phyloP scores from a whole-genome alignment of 1,140 invertebrate genomes.

The Anadara kagoshimensis region DNA sequence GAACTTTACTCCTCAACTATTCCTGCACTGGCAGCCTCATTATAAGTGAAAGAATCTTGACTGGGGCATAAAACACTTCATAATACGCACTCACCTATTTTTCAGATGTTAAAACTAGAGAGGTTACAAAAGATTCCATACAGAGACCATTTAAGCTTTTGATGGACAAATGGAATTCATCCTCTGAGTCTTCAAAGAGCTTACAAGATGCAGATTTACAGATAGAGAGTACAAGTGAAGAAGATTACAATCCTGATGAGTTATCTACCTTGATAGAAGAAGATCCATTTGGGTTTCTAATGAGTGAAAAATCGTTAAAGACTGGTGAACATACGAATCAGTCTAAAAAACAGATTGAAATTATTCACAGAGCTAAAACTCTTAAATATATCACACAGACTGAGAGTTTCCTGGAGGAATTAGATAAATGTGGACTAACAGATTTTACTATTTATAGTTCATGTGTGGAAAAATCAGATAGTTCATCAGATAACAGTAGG shows the following conservation, averaged over 20 bases:
- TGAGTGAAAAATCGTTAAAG: not conserved
- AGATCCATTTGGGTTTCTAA: not conserved
- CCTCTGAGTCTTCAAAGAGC: not conserved
- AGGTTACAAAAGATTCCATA: slow-evolving; percentile 6
- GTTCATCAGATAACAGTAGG: too few species aligned
- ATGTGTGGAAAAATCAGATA: not conserved
- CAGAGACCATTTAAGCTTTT: not conserved
- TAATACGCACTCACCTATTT: too few species aligned
- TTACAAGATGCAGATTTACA: not conserved
- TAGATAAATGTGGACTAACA: not conserved
- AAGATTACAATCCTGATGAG: slow-evolving; percentile 3
- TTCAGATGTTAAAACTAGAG: not conserved
- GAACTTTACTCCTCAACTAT: too few species aligned
- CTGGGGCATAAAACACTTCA: too few species aligned
- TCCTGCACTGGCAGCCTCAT: too few species aligned
- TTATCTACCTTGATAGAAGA: slow-evolving; percentile 2
- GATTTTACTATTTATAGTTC: not conserved
- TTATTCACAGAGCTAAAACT: not conserved
- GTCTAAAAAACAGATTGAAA: not conserved
- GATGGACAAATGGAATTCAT: not conserved
- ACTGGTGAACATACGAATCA: not conserved
- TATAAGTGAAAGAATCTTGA: too few species aligned
- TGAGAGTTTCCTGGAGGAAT: slow-evolving; percentile 1
- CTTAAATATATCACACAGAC: slow-evolving; percentile 13
- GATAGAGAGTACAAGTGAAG: not conserved